Base-by-base conservation (phyloP, 2,113 vertebrate genomes). In the Eulemur rufifrons region DNA sequence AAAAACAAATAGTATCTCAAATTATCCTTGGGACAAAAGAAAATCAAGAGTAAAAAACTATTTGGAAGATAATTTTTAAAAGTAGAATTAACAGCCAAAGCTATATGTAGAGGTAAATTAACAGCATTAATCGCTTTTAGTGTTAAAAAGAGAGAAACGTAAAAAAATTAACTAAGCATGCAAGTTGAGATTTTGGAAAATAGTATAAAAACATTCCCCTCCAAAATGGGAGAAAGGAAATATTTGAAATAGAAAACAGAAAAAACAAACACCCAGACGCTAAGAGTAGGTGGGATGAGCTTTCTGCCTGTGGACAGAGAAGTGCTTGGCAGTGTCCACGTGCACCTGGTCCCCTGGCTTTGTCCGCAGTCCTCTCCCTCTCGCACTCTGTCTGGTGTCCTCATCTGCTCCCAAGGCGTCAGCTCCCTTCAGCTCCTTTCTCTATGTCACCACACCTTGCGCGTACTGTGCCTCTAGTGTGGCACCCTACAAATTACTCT, bases 1-100 rank as follows among this genome's bases (percentile, higher is more conserved):
- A 85, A 91, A 95, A 74, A 74, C n/a, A 74, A 93, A 69, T 42
- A 95, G 23, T 18, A 90, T 84, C 59, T 95, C 76, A 95, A 77
- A 93, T 81, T 91, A 93, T 81, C 50, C 71, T 96, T 76, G 80
- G 74, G 73, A 95, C 52, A 89, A 95, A 91, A 91, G 34, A 64
- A 91, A 78, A 94, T 81, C 39, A 95, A 85, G 56, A 89, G 71
- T 93, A 92, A 90, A 93, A 95, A 80, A 42, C 23, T 39, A 74
- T 86, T 89, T 77, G 39, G 45, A 90, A 95, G 85, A 85, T 85
- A 91, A 77, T 88, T 71, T 56, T 74, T 15, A n/a, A 88, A 86
- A 90, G 61, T 56, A 83, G 77, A 50, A 39, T 54, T n/a, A 78
- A 92, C 25, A 86, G 27, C 39, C 78, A 89, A 95, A 91, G 66